Evolutionary conservation across 2,888 invertebrate species (phyloP), one percentile per base, ranked within the genome.

Genomic region (Palloptera scutellata): DNA sequence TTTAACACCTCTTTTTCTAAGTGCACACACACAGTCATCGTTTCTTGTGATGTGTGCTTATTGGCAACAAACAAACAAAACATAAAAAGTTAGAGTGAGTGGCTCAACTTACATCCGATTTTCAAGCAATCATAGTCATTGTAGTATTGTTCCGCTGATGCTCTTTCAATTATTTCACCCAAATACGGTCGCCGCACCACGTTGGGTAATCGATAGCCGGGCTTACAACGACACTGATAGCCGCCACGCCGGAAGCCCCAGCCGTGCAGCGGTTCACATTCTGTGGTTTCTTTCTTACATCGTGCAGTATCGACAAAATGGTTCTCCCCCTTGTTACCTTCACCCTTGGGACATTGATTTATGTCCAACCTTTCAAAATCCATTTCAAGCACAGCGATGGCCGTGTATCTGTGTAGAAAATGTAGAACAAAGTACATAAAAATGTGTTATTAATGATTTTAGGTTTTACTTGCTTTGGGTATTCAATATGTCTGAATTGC

Each of bases 301-400:
- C 95, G 87, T 0, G 96, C 93, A 0, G 97, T 97, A 72, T 93
- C 92, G 1, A 91, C 92, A 87, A 97, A 98, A 80, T 89, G 88
- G 86, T 98, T 98, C 0, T 95, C 94, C 43, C 91, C 91, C 74
- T 89, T 91, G 81, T 98, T 98, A 57, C 97, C 98, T 76, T 91
- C 87, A 66, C 96, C 94, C 70, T 87, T 86, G 0, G 97, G 97
- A 88, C 98, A 98, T 79, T 97, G 98, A 86, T 98, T 98, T 84
- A 98, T 96, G 81, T 98, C 98, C 83, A 98, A 93, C 79, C 97
- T 88, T 75, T 98, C 96, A 84, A 95, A 96, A 82, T 98, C 98
- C 90, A 97, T 92, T 88, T 98, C 97, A 84, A 97, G 88, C 0
- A 97, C 96, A 0, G 95, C 90, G 17, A 92, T 92, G 51, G 95